phyloP scores from a whole-genome alignment of 2,113 vertebrate species.

The Apteryx owenii region DNA sequence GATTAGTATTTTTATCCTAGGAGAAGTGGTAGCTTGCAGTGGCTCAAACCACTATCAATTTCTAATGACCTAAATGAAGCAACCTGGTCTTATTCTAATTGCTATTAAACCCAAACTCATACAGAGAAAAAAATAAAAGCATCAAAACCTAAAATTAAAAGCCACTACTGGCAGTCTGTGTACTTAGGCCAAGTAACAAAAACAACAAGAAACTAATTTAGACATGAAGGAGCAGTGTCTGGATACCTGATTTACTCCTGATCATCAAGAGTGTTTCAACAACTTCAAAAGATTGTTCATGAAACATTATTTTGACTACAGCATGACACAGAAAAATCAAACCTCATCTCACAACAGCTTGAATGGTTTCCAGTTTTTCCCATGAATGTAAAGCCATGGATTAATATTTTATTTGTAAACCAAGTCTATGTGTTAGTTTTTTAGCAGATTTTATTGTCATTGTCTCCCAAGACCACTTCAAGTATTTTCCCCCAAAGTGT shows the following conservation, averaged over 20 bases:
- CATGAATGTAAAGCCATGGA: not conserved
- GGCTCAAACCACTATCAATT: not conserved
- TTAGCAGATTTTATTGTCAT: not conserved
- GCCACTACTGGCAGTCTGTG: not conserved
- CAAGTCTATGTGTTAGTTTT: not conserved
- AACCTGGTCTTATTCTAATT: not conserved
- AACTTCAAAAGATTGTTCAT: not conserved
- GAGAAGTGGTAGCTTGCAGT: not conserved
- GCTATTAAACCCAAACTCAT: not conserved
- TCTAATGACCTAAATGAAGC: not conserved
- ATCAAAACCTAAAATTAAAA: not conserved
- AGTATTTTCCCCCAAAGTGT: not conserved
- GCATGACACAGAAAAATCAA: not conserved
- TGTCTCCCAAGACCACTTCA: not conserved
- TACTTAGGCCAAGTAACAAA: not conserved
- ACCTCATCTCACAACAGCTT: not conserved
- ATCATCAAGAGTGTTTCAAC: not conserved
- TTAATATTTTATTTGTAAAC: not conserved
- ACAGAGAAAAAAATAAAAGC: not conserved
- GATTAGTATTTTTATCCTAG: not conserved
- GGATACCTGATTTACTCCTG: not conserved
- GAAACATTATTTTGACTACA: not conserved
- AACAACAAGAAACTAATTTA: not conserved
- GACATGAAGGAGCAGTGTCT: not conserved
- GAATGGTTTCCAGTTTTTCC: not conserved